Evolutionary conservation across 2,113 vertebrate genomes (phyloP), one percentile per base, ranked within the genome.

Genomic region (Connochaetes taurinus): DNA sequence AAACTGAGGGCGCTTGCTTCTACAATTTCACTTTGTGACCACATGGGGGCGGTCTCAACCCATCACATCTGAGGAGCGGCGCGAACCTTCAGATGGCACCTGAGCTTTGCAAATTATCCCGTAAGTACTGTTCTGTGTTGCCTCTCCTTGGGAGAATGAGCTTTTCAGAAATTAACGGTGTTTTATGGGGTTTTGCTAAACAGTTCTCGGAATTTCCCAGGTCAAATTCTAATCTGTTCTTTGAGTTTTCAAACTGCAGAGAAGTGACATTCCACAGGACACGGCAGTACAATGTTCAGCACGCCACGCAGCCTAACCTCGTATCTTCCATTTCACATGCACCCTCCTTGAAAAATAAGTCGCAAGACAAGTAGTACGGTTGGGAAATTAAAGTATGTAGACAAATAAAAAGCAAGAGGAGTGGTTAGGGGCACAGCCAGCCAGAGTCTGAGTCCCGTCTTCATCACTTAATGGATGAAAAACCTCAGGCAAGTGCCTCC

Each of bases 41-140:
- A 96, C 95, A 53, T 23, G 94, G 43, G 57, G 96, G 62, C 23
- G 9, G 12, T 19, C 29, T 17, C 29, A 94, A 92, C 57, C 64
- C 53, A 85, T 33, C 1, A 1, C 40, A 76, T 74, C 15, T 19
- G 4, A 3, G 27, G 88, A 25, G 47, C 23, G 5, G 31, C 21
- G 50, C 19, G 21, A 25, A 57, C 33, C 17, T 31, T 43, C 3
- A 17, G 8, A n/a, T 90, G 60, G 87, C 60, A 84, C 7, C 19
- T 19, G 58, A 95, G 29, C 3, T 25, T 50, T 78, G 33, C 64
- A 94, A 40, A 31, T 12, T 10, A 12, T 12, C 64, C 50, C 21
- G 14, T 2, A 6, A 27, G 25, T 29, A 27, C 12, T 33, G 47
- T 21, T 85, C 23, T 25, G 17, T 78, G 64, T 89, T 64, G 74